These are phyloP conservation scores for Eulacestoma nigropectus DNA, from an alignment of 2,113 vertebrate genomes.

Conservation along the genomic window DNA sequence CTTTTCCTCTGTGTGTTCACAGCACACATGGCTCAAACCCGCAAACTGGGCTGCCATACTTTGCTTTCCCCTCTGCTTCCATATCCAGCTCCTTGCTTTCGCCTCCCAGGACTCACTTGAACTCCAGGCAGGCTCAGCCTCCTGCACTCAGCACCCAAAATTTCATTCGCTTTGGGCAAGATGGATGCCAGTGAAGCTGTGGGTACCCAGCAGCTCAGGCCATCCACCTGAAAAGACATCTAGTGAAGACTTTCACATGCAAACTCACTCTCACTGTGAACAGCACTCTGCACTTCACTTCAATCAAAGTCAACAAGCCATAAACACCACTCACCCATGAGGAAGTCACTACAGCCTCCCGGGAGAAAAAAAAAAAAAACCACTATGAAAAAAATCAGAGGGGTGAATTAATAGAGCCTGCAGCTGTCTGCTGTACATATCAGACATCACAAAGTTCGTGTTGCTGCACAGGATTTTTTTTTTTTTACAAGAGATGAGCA, in stretches of 20 bases:
- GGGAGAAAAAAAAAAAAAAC: background rate
- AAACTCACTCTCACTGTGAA: background rate
- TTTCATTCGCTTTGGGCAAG: background rate
- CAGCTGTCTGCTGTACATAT: constrained; percentile 25
- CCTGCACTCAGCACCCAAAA: background rate
- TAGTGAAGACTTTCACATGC: background rate
- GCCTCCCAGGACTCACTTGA: background rate
- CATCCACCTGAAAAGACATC: background rate
- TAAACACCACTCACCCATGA: background rate
- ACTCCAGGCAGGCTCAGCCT: background rate
- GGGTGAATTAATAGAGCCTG: constrained; percentile 22
- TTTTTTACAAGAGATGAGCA: background rate
- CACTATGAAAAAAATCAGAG: background rate
- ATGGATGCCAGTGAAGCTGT: background rate
- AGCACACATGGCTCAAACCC: background rate
- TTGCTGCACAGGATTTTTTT: background rate
- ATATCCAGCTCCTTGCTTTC: background rate
- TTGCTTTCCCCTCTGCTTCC: background rate
- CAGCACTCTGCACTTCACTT: background rate
- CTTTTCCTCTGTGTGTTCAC: background rate
- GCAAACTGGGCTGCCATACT: background rate
- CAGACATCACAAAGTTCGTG: background rate
- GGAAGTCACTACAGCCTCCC: constrained; percentile 32
- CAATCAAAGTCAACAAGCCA: background rate
- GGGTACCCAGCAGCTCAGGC: background rate